Base-by-base conservation (phyloP, 2,797 vertebrate genomes). In the Cirrhinus molitorella region DNA sequence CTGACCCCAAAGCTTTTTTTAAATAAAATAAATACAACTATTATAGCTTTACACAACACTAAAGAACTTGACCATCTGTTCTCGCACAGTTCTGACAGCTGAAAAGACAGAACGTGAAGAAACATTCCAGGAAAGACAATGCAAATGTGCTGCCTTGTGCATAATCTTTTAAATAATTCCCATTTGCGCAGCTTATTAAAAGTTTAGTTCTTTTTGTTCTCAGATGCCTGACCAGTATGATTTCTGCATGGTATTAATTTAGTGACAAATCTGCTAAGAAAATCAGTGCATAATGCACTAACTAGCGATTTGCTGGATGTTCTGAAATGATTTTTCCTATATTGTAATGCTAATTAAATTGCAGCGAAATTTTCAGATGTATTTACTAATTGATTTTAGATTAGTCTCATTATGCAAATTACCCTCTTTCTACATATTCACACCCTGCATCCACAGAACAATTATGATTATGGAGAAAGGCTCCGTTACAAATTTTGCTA, bases 341-440 rank as follows among this genome's bases (percentile, higher is more conserved):
- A 67, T 71, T 13, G 63, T 37, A 78, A 75, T 83, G 31, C 37
- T 71, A 77, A 85, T 84, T 71, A 55, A 79, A 63, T 77, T 77
- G 66, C 57, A 17, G 34, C n/a, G 21, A 73, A 74, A 61, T 80
- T 70, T 74, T 21, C 78, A 45, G 31, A 86, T 81, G 55, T 28
- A 77, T 86, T 76, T 80, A 16, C 45, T 86, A 88, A 83, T 86
- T 86, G 59, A 85, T 85, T 88, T 88, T 80, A 77, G 83, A 86
- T 80, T 77, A 83, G 65, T 72, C 59, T 80, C 11, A 83, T 86
- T 85, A 83, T 86, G 75, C 66, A 86, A 83, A 88, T 85, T 47
- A 45, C 8, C 34, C 55, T 77, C 57, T 83, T 80, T 28, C 77
- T 81, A 21, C 73, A 80, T 70, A 86, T 86, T 83, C 81, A 80